Conservation (phyloP, 2,888 invertebrate genomes). For the Rhaphigaster nebulosa region DNA sequence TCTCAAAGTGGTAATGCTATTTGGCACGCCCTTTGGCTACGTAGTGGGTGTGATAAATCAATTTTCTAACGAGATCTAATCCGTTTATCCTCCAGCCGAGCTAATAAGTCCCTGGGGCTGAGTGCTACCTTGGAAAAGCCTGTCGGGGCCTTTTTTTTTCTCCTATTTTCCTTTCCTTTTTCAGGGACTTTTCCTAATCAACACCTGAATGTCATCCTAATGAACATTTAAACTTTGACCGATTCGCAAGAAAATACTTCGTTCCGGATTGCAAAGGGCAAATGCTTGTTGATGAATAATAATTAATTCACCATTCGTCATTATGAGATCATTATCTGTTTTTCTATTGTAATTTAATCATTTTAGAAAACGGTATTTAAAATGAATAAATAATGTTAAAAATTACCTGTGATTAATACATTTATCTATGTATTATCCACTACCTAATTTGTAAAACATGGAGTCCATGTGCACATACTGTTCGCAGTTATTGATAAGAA, state of each 20-base stretch:
- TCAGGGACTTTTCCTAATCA: constrained; percentile 4
- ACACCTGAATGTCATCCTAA: constrained; percentile 25
- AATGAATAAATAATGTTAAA: no score
- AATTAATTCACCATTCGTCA: not conserved
- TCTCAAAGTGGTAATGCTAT: constrained; percentile 9
- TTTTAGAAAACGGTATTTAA: no score
- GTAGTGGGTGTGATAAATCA: constrained; percentile 34
- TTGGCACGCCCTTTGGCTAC: constrained; percentile 23
- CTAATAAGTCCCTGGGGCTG: constrained; percentile 16
- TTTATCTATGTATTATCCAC: no score
- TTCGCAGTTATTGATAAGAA: no score
- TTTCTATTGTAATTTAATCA: no score
- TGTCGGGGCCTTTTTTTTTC: not conserved
- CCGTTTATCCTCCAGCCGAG: not conserved
- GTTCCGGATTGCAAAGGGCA: not conserved
- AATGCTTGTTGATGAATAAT: not conserved
- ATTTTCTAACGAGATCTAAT: constrained; percentile 31
- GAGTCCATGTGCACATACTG: no score
- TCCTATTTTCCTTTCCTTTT: not conserved
- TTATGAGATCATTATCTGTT: not conserved
- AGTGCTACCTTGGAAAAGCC: not conserved
- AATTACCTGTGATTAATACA: no score
- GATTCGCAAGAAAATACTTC: not conserved
- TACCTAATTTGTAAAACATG: no score
- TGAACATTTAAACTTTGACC: constrained; percentile 29